A percentile compares a stretch with the other conserved stretches of the same genome.
Conservation (phyloP, 2,888 invertebrate genomes). For the Eucera pruinosa region DNA sequence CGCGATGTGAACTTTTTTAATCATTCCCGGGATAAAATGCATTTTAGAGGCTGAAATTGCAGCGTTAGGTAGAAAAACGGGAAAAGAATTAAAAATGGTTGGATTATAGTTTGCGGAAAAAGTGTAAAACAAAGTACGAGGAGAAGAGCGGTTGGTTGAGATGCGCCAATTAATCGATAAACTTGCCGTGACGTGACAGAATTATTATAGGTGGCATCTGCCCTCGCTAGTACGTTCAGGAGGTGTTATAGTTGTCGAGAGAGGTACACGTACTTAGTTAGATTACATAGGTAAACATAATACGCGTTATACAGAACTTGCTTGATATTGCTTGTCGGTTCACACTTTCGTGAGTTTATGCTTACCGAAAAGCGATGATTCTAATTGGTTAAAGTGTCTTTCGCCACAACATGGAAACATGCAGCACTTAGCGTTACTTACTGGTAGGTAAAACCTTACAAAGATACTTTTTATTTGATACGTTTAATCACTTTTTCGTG, state of each 20-base stretch:
- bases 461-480: too few relatives aligned
- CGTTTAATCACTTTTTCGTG: too few relatives aligned
- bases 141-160: neutral
- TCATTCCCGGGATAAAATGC: slow-evolving; percentile 8
- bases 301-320: neutral
- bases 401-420: too few relatives aligned
- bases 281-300: slow-evolving; percentile 9
- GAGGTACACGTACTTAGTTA: slow-evolving; percentile 2
- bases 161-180: slow-evolving; percentile 26
- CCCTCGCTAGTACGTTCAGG: neutral
- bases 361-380: neutral
- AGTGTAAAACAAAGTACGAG: neutral
- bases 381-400: neutral
- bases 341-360: slow-evolving; percentile 7
- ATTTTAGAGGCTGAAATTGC: neutral
- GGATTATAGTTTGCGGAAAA: neutral
- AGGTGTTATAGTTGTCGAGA: slow-evolving; percentile 13
- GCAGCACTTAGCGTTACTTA: too few relatives aligned
- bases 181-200: slow-evolving; percentile 5
- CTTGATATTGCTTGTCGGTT: slow-evolving; percentile 13
- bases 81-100: too few relatives aligned
- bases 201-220: slow-evolving; percentile 13
- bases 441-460: too few relatives aligned
- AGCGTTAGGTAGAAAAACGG: neutral
- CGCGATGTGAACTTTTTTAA: slow-evolving; percentile 42